Conservation (phyloP, 37 sponge, comb jelly and placozoan genomes). For the Axinella damicornis region DNA sequence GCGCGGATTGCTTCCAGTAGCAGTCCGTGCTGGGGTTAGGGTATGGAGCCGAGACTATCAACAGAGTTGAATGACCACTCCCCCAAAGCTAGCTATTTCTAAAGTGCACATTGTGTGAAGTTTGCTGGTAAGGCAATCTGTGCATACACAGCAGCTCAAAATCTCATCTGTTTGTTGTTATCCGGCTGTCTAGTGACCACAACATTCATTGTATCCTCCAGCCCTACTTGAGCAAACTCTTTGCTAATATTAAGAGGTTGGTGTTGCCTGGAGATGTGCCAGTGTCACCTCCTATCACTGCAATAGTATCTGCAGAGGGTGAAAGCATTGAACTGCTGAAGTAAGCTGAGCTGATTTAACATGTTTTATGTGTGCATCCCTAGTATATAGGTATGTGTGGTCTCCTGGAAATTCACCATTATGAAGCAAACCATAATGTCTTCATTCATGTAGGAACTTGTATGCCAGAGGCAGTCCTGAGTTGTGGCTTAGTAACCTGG, state of each 20-base stretch:
- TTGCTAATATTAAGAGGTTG: slow-evolving; percentile 74
- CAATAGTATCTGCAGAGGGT: slow-evolving; percentile 77
- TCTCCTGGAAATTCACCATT: too few species aligned
- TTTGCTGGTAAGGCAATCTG: too few species aligned
- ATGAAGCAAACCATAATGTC: too few species aligned
- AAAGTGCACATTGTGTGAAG: slow-evolving; percentile 29
- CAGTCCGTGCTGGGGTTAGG: too few species aligned
- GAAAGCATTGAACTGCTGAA: slow-evolving; percentile 65
- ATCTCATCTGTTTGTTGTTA: too few species aligned
- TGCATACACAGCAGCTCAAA: too few species aligned
- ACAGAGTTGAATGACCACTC: too few species aligned
- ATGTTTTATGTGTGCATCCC: background rate
- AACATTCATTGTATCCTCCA: slow-evolving; percentile 9
- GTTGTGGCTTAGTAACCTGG: slow-evolving; percentile 63
- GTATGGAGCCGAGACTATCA: too few species aligned
- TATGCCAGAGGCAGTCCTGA: slow-evolving; percentile 69
- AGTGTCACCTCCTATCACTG: slow-evolving; percentile 40
- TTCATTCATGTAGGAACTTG: slow-evolving; percentile 16
- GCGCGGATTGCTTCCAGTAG: too few species aligned
- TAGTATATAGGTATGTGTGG: too few species aligned
- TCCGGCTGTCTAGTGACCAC: too few species aligned
- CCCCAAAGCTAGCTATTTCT: too few species aligned
- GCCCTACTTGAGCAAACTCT: slow-evolving; percentile 64
- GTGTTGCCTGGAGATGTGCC: slow-evolving; percentile 37
- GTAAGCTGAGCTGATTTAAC: slow-evolving; percentile 22